Percentiles rank a stretch among this genome's conserved stretches.
Conservation (phyloP, 1,140 invertebrate species). For the Caenorhabditis remanei region DNA sequence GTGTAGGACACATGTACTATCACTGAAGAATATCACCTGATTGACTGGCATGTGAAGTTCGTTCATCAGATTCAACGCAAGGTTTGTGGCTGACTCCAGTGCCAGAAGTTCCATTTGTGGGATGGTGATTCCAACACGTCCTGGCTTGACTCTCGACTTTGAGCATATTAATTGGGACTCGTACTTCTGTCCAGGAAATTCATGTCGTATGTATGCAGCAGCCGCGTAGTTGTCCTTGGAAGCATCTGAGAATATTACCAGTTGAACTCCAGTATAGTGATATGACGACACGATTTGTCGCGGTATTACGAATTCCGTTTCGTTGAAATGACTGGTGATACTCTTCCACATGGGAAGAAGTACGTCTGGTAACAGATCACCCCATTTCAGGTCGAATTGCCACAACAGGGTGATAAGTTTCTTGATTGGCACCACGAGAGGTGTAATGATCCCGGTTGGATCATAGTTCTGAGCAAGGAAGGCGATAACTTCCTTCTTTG, state of each 20-base stretch:
- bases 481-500: neutral
- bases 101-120: constrained; percentile 17
- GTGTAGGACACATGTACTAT: neutral
- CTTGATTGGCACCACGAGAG: constrained; percentile 46
- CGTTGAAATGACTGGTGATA: neutral
- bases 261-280: neutral
- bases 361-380: neutral
- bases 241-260: neutral
- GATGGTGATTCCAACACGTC: constrained; percentile 7
- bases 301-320: neutral
- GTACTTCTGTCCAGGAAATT: neutral
- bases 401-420: constrained; percentile 43
- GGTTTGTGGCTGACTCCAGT: neutral
- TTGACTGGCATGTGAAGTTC: neutral
- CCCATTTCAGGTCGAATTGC: constrained; percentile 15
- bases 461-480: constrained; percentile 30
- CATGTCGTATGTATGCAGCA: neutral
- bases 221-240: constrained; percentile 13
- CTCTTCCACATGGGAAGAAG: neutral
- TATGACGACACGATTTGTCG: neutral
- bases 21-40: neutral
- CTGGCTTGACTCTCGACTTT: constrained; percentile 1
- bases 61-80: neutral
- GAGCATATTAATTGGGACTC: neutral
- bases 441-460: constrained; percentile 59